Conservation (phyloP, 2,888 invertebrate genomes). For the Lamproptera curius region DNA sequence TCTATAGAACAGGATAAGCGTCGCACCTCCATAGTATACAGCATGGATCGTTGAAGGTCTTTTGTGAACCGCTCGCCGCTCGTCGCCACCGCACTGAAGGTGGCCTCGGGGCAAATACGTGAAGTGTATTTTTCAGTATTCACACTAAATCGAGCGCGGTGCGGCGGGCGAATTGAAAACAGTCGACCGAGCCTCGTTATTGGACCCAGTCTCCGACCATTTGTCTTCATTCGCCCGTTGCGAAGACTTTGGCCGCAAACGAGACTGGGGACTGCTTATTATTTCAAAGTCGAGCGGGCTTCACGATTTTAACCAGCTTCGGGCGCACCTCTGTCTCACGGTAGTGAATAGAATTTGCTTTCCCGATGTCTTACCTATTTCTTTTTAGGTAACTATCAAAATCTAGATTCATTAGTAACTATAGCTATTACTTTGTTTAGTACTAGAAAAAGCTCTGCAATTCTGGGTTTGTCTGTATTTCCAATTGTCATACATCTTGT, state of each 20-base stretch:
- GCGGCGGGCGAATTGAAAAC: constrained; percentile 66
- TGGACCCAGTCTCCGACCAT: constrained; percentile 60
- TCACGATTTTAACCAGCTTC: constrained; percentile 63
- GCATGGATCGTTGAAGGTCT: background rate
- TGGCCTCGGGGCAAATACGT: background rate
- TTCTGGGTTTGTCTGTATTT: no score
- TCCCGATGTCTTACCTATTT: no score
- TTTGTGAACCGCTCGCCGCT: background rate
- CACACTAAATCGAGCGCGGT: constrained; percentile 63
- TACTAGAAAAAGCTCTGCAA: no score
- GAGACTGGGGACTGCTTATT: constrained; percentile 72
- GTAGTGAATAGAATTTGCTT: no score
- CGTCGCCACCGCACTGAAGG: background rate
- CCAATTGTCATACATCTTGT: no score
- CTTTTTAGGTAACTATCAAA: no score
- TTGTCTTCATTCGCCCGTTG: constrained; percentile 75
- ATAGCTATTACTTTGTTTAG: no score
- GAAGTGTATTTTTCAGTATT: constrained; percentile 47
- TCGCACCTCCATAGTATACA: background rate
- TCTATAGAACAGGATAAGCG: background rate
- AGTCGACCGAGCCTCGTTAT: constrained; percentile 72
- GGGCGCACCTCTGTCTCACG: constrained; percentile 53
- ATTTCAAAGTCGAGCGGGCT: constrained; percentile 67
- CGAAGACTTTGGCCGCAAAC: constrained; percentile 71
- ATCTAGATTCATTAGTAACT: no score